phyloP scores from a whole-genome alignment of 2,888 invertebrate species.

The Falcaria lacertinaria region DNA sequence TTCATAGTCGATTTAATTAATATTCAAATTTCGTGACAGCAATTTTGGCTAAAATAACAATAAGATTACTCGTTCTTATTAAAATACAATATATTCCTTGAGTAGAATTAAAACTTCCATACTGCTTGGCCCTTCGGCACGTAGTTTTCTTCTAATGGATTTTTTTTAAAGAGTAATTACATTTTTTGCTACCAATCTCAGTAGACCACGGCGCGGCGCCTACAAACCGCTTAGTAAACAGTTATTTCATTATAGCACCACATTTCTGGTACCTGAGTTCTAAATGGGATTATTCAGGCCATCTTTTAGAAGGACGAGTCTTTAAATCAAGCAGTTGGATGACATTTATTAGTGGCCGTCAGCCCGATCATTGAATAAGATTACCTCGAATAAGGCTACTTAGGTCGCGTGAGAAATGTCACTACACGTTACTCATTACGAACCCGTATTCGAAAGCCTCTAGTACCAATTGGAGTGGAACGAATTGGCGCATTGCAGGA shows the following conservation, averaged over 20 bases:
- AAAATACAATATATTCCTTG: too few relatives aligned
- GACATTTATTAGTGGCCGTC: conserved; percentile 48
- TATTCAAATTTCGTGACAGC: too few relatives aligned
- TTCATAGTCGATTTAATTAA: too few relatives aligned
- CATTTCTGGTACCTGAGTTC: background rate
- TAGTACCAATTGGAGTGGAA: conserved; percentile 30
- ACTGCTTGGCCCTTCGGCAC: too few relatives aligned
- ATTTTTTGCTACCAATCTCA: too few relatives aligned
- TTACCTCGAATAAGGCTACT: conserved; percentile 38
- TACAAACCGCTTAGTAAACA: too few relatives aligned
- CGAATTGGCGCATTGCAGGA: conserved; percentile 29
- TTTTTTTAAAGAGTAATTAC: too few relatives aligned
- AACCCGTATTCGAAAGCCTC: conserved; percentile 2
- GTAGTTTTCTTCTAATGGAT: too few relatives aligned
- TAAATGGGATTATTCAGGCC: background rate
- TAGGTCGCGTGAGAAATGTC: conserved; percentile 28
- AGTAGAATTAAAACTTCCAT: too few relatives aligned
- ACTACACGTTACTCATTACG: conserved; percentile 5
- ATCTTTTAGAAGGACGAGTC: conserved; percentile 16
- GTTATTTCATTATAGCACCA: background rate
- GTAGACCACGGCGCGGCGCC: too few relatives aligned
- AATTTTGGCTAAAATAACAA: too few relatives aligned
- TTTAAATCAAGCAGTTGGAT: conserved; percentile 44
- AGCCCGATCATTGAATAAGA: conserved; percentile 36
- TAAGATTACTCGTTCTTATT: too few relatives aligned